Evolutionary conservation across 2,888 invertebrate species (phyloP), one percentile per base, ranked within the genome.

Genomic region (Tortricodes alternella): DNA sequence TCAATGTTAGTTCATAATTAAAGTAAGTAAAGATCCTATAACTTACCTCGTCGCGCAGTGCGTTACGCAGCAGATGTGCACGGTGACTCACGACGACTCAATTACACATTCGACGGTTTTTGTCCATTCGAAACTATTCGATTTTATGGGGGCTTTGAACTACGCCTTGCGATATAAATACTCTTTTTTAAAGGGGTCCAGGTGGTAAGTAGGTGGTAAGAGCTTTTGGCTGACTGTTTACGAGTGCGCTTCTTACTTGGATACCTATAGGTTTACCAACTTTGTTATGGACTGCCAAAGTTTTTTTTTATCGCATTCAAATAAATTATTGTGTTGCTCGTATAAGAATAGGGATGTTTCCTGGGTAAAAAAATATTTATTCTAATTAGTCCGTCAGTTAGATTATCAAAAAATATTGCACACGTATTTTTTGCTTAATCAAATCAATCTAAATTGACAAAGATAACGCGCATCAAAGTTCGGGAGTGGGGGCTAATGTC

Each of bases 21-120:
- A n/a, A n/a, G n/a, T n/a, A n/a, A n/a, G n/a, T n/a, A n/a, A n/a
- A n/a, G n/a, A n/a, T n/a, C n/a, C 71, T 68, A 61, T 62, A 64
- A 63, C 76, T 41, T 84, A 85, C 83, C 69, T 38, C 58, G 41
- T 16, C 0, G 65, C 76, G 11, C 67, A 37, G 59, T 64, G 74
- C 74, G 69, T 74, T 72, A 71, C 75, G 70, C 71, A 79, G 83
- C 89, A 89, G 89, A 89, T 89, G 89, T 85, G 82, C 76, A 63
- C 55, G 71, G 81, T 89, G 88, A 89, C 80, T 89, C 89, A 89
- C 84, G 77, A 88, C 84, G 85, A 83, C 89, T 89, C 89, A 86
- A 89, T 89, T 89, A 89, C 89, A 85, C 79, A 85, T 88, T 88
- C 87, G 86, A 88, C 80, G 85, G 85, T 87, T 88, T 83, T 83